Conservation (phyloP, 92 coral and sea anemone genomes). For the Pocillopora grandis region DNA sequence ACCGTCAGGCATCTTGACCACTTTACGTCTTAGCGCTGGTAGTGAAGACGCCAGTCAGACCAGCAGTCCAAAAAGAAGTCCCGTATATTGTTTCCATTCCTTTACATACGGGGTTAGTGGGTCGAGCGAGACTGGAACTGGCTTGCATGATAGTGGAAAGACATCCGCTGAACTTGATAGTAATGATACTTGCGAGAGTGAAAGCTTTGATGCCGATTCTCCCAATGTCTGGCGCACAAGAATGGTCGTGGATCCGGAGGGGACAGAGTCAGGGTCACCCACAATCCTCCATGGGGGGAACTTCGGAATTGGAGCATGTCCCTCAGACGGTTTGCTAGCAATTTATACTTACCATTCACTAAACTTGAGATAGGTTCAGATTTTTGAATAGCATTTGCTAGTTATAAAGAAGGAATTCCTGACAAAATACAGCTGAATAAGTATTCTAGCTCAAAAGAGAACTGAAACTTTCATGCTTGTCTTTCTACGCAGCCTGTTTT, state of each 20-base stretch:
- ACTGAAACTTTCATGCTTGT: too few species aligned
- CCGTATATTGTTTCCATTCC: constrained; percentile 40
- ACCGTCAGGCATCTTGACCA: constrained; percentile 13
- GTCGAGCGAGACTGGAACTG: background rate
- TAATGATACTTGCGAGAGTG: background rate
- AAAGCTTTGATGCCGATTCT: constrained; percentile 41
- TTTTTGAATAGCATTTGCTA: too few species aligned
- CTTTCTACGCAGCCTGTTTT: too few species aligned
- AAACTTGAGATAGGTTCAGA: background rate
- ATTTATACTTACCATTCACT: background rate
- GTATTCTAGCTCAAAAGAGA: too few species aligned
- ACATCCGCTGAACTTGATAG: background rate
- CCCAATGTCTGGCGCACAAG: constrained; percentile 31
- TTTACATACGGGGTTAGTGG: constrained; percentile 33
- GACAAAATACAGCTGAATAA: too few species aligned
- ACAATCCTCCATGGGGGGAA: constrained; percentile 8
- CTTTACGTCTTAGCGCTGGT: background rate
- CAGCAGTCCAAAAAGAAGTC: constrained; percentile 18
- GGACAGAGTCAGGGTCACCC: constrained; percentile 15
- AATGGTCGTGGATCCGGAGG: constrained; percentile 29
- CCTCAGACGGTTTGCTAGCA: background rate
- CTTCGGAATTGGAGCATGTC: background rate
- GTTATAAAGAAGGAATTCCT: too few species aligned
- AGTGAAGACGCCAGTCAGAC: background rate
- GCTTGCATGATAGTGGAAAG: background rate